phyloP scores from a whole-genome alignment of 1,140 invertebrate species.

The Phocides pigmalion region DNA sequence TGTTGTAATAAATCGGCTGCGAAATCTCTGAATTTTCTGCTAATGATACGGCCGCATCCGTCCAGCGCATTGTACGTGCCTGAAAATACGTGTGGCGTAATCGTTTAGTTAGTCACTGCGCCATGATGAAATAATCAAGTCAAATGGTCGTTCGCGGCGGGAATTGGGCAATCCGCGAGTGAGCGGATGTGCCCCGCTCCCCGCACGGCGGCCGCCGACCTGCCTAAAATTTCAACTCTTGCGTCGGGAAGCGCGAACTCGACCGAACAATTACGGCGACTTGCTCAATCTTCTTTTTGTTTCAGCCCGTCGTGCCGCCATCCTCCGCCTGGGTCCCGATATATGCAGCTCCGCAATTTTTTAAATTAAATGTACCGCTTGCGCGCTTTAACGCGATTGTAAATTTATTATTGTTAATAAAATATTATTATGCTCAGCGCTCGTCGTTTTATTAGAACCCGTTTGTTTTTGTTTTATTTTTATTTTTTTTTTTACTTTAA shows the following conservation, averaged over 20 bases:
- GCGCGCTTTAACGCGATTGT: conserved; percentile 10
- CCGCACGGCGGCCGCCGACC: conserved; percentile 35
- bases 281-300: conserved; percentile 58
- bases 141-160: conserved; percentile 55
- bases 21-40: conserved; percentile 81
- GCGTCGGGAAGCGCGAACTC: conserved; percentile 45
- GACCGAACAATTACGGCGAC: conserved; percentile 52
- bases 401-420: conserved; percentile 11
- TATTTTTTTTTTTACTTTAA: neutral
- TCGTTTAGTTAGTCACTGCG: conserved; percentile 61
- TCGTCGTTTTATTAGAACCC: conserved; percentile 29
- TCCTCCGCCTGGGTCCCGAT: conserved; percentile 9
- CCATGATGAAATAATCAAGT: conserved; percentile 66
- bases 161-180: conserved; percentile 76
- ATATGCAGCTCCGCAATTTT: conserved; percentile 8
- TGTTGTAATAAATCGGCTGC: conserved; percentile 68
- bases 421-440: conserved; percentile 30
- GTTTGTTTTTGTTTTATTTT: conserved; percentile 17
- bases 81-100: conserved; percentile 65
- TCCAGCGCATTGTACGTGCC: conserved; percentile 33
- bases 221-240: conserved; percentile 66
- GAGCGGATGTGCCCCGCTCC: conserved; percentile 55
- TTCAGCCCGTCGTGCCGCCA: conserved; percentile 45
- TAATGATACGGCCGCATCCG: conserved; percentile 48
- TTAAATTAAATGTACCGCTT: conserved; percentile 11